Conservation (phyloP, 2,113 vertebrate species). For the Pedionomus torquatus region DNA sequence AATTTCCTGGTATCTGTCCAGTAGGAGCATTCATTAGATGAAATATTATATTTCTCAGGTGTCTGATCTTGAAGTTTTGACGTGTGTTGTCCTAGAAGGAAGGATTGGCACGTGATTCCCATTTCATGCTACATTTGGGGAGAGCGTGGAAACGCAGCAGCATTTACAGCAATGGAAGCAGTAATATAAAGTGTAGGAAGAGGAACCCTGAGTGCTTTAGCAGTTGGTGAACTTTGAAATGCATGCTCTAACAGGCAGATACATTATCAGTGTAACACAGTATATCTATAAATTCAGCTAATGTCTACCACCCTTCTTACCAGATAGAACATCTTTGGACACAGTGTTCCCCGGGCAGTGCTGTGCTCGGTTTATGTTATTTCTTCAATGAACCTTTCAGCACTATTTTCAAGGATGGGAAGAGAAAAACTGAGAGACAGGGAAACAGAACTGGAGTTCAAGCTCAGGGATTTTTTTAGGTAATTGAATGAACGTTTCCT, state of each 20-base stretch:
- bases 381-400: background rate
- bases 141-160: background rate
- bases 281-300: background rate
- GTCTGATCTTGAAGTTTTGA: background rate
- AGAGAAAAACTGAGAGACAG: background rate
- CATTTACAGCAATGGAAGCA: background rate
- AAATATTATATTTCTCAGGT: background rate
- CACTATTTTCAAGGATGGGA: background rate
- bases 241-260: background rate
- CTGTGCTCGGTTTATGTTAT: background rate
- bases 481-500: background rate
- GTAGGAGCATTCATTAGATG: background rate
- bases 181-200: background rate
- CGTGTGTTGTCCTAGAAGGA: background rate
- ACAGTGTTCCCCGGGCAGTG: background rate
- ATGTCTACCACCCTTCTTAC: background rate
- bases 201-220: background rate
- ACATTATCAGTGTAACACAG: background rate
- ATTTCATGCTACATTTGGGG: background rate
- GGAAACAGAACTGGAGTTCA: background rate
- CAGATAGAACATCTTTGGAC: background rate
- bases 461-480: background rate
- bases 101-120: background rate
- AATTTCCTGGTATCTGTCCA: background rate
- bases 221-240: background rate